phyloP scores from a whole-genome alignment of 2,888 invertebrate genomes.

The Neoascia interrupta region DNA sequence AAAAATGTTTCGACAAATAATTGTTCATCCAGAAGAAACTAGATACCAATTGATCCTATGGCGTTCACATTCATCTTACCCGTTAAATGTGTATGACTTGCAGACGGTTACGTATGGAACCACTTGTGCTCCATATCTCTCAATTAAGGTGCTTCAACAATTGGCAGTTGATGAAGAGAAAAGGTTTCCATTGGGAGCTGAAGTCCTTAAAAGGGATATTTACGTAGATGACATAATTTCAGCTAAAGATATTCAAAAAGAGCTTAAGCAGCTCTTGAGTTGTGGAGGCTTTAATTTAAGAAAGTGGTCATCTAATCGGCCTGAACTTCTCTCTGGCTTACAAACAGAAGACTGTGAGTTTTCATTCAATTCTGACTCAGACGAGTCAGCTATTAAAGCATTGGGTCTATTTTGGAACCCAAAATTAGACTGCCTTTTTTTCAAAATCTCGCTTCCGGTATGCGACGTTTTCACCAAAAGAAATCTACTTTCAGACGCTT shows the following conservation, averaged over 20 bases:
- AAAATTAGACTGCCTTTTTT: neutral
- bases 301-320: constrained; percentile 3
- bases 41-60: neutral
- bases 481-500: constrained; percentile 4
- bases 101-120: neutral
- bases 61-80: neutral
- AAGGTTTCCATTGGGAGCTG: neutral
- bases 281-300: constrained; percentile 4
- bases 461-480: constrained; percentile 13
- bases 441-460: constrained; percentile 4
- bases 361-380: neutral
- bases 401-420: constrained; percentile 10
- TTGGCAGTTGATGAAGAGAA: neutral
- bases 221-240: neutral
- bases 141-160: no score
- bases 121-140: neutral
- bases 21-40: constrained; percentile 14
- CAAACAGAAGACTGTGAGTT: constrained; percentile 12
- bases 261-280: neutral
- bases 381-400: neutral
- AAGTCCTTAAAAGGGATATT: neutral
- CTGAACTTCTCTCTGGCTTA: neutral
- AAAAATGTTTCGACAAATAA: constrained; percentile 15
- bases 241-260: neutral
- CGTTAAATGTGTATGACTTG: neutral